Conservation (phyloP, 2,797 vertebrate genomes). For the Poeciliopsis turneri region DNA sequence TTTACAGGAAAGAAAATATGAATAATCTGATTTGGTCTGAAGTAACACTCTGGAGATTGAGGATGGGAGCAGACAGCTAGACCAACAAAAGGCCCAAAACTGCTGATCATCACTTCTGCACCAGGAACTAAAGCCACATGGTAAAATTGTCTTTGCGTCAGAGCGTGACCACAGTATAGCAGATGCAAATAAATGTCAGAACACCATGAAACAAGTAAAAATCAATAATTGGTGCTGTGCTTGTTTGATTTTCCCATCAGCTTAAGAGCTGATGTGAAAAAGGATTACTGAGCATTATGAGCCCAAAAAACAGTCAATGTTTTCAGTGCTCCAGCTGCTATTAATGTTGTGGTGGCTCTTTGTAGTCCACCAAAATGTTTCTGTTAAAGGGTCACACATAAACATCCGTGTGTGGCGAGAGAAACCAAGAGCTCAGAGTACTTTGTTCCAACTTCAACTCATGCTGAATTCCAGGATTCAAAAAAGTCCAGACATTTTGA, state of each 20-base stretch:
- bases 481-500: constrained; percentile 9
- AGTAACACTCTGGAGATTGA: constrained; percentile 32
- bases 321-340: constrained; percentile 37
- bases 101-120: constrained; percentile 59
- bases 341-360: constrained; percentile 40
- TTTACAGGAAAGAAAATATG: background rate
- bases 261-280: constrained; percentile 20
- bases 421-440: constrained; percentile 20
- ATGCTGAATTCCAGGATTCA: constrained; percentile 12
- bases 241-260: constrained; percentile 49
- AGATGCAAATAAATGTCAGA: constrained; percentile 56
- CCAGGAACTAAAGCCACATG: constrained; percentile 52
- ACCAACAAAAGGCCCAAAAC: constrained; percentile 39
- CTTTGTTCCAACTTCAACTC: constrained; percentile 17
- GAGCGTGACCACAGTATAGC: constrained; percentile 40
- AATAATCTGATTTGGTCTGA: constrained; percentile 20
- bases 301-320: constrained; percentile 48
- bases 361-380: constrained; percentile 47
- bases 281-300: constrained; percentile 51
- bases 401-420: constrained; percentile 23
- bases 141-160: constrained; percentile 41
- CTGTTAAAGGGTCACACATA: constrained; percentile 41
- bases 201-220: constrained; percentile 41
- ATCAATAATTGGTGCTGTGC: constrained; percentile 51
- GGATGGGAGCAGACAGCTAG: constrained; percentile 41